Evolutionary conservation across 2,888 invertebrate genomes (phyloP), one percentile per base, ranked within the genome.

Genomic region (Stomorhina lunata): DNA sequence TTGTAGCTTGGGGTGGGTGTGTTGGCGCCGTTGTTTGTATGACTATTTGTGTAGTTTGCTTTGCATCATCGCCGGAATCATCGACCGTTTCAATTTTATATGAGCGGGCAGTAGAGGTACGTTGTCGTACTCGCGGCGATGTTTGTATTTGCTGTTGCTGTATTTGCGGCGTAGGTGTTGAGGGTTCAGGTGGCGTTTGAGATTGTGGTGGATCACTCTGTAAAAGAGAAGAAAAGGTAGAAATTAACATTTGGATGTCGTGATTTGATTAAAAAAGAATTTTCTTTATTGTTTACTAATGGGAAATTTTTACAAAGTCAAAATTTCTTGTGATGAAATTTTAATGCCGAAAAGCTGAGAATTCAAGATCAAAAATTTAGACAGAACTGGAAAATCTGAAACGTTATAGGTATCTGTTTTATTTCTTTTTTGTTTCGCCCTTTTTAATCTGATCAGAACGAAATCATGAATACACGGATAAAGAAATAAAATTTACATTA

Each of bases 131-230:
- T 53, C 91, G 87, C 66, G 90, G 90, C 45, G 90, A 86, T 80
- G 90, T 86, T 79, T 89, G 86, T 85, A 88, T 86, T 85, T 86
- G 86, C 76, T 89, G 85, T 73, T 89, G 86, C 84, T 86, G 86
- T 72, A 86, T 85, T 85, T 90, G 90, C 91, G 92, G 93, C 92
- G 92, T 93, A 92, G 93, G 93, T 92, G 94, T 93, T 92, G 93
- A 92, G 89, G 93, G 92, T 91, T 94, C 94, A 90, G 93, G 93
- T 90, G 93, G 93, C 88, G 93, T 93, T 92, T 92, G 93, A 91
- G 93, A 92, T 91, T 93, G 92, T 92, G 93, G 92, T 91, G 94
- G 93, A 92, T 93, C 92, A 92, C 94, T 93, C 94, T 94, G 91
- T 1, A 88, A 87, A 78, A 12, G 61, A 37, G 57, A 17, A 2